Conservation (phyloP, 2,888 invertebrate species). For the Stenolophus ochropezus region DNA sequence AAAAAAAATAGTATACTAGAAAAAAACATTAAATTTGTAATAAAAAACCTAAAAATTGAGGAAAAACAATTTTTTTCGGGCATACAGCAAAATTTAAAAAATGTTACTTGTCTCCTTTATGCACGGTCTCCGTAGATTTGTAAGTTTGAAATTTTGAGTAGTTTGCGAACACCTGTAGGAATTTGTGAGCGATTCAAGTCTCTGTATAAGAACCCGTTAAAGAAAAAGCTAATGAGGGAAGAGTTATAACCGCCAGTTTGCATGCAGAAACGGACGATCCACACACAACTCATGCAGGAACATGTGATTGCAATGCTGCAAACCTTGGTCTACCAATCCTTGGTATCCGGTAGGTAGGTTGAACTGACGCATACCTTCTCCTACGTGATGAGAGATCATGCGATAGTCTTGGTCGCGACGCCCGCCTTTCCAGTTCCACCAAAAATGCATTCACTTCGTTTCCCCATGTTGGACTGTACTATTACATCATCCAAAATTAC, state of each 20-base stretch:
- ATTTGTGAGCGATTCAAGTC: conserved; percentile 18
- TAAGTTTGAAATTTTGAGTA: no score
- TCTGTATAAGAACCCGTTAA: neutral
- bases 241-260: conserved; percentile 52
- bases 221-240: conserved; percentile 31
- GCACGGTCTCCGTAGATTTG: no score
- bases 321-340: conserved; percentile 70
- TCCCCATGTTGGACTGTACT: conserved; percentile 54
- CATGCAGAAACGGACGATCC: conserved; percentile 56
- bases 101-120: no score
- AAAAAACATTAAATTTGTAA: no score
- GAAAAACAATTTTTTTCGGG: no score
- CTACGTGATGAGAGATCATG: conserved; percentile 66
- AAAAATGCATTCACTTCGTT: conserved; percentile 57
- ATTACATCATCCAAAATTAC: conserved; percentile 45
- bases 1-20: no score
- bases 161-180: no score
- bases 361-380: conserved; percentile 69
- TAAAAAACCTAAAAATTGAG: no score
- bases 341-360: conserved; percentile 68
- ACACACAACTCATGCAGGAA: conserved; percentile 64
- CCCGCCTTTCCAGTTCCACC: conserved; percentile 61
- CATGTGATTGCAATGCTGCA: conserved; percentile 61
- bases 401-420: conserved; percentile 68
- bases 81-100: no score